Base-by-base conservation (phyloP, 2,888 invertebrate genomes). In the Hirtodrosophila duncani region DNA sequence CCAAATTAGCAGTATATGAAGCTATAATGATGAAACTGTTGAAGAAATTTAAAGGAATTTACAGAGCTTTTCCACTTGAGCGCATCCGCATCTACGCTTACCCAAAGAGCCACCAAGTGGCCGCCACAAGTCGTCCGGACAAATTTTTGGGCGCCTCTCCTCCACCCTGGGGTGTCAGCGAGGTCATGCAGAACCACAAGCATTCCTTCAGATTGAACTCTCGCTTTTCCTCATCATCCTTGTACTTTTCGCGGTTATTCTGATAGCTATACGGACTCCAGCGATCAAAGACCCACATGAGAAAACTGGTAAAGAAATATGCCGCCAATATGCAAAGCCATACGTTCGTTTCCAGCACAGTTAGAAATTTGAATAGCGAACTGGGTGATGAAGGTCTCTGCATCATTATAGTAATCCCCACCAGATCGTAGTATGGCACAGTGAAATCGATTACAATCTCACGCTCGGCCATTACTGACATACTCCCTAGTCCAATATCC, bases 71-170 rank as follows among this genome's bases (percentile, higher is more conserved):
- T 7, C 1, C 1, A 21, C n/a, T 9, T 21, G 4, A 7, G 6
- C n/a, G 2, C 1, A 2, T n/a, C n/a, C n/a, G 2, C 0, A 24
- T 7, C 23, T 1, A 1, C 8, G 42, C 59, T 67, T 83, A 90
- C 91, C 98, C 98, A 87, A 99, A 99, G 14, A 99, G 88, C 99
- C 99, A 99, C 98, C 98, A 98, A 0, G 98, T 98, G 1, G 98
- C 98, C 0, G 98, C 98, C 0, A 99, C 93, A 7, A 99, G 88
- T 37, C 98, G 90, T 0, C 98, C 98, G 0, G 98, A 98, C 0
- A 99, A 89, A 86, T 98, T 98, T 86, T 97, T 97, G 0, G 98
- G 98, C 0, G 97, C 97, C 86, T 98, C 97, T 0, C 97, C 97
- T 0, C 97, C 97, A 0, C 97, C 97, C 87, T 94, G 91, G 0